Percentiles rank a stretch among this genome's conserved stretches.
These are phyloP conservation scores for Brachionus plicatilis DNA, from an alignment of 1,140 invertebrate species.

Conservation along the genomic window DNA sequence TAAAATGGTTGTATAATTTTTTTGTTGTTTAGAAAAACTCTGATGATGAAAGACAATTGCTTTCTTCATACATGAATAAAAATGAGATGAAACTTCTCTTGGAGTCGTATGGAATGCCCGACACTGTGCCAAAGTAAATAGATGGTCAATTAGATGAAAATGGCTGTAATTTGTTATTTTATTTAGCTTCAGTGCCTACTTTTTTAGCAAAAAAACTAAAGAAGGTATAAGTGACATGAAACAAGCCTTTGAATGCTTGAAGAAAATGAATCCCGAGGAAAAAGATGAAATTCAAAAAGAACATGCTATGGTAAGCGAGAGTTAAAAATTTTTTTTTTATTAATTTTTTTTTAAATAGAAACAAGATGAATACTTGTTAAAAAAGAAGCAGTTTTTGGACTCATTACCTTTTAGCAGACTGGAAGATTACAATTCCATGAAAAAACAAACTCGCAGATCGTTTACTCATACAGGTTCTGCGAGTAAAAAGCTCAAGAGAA, in stretches of 20 bases:
- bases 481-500: background rate
- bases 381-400: conserved; percentile 12
- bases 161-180: background rate
- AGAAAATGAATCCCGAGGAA: background rate
- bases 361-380: background rate
- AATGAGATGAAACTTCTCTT: background rate
- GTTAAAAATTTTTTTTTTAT: background rate
- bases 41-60: background rate
- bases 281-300: background rate
- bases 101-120: conserved; percentile 9
- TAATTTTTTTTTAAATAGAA: background rate
- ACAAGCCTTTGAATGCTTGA: background rate
- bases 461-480: background rate
- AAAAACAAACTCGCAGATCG: background rate
- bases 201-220: background rate
- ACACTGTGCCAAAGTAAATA: conserved; percentile 4
- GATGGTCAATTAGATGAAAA: background rate
- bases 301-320: background rate
- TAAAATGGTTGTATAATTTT: background rate
- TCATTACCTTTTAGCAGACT: background rate
- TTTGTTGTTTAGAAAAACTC: background rate
- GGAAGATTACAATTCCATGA: background rate
- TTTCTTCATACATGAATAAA: background rate
- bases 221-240: background rate
- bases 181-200: background rate